Conservation (phyloP, 2,888 invertebrate species). For the Hylaea fasciaria region DNA sequence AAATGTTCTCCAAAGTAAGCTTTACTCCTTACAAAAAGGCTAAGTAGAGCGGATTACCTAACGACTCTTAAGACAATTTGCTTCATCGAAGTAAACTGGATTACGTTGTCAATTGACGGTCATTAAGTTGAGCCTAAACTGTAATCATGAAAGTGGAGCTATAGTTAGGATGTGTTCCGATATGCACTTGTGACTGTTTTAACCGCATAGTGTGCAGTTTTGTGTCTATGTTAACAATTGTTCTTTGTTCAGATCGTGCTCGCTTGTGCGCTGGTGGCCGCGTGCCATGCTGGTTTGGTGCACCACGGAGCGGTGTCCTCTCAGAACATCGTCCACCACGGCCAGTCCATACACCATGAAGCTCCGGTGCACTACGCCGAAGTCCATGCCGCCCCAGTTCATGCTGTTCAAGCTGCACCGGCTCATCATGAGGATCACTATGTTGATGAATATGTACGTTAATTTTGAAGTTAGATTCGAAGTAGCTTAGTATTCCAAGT, state of each 20-base stretch:
- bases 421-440: constrained; percentile 70
- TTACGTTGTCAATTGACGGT: constrained; percentile 47
- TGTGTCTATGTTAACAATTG: not conserved
- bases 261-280: constrained; percentile 68
- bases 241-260: constrained; percentile 61
- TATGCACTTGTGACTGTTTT: not conserved
- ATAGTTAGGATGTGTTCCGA: constrained; percentile 16
- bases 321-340: constrained; percentile 78
- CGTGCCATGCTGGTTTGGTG: constrained; percentile 71
- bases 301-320: constrained; percentile 79
- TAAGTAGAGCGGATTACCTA: constrained; percentile 53
- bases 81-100: constrained; percentile 45
- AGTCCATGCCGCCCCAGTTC: constrained; percentile 50
- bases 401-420: constrained; percentile 43
- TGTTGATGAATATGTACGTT: constrained; percentile 75
- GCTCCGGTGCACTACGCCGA: constrained; percentile 65
- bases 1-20: constrained; percentile 83
- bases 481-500: too few relatives aligned
- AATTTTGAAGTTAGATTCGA: not conserved
- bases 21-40: constrained; percentile 50
- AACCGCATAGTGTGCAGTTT: not conserved
- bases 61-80: constrained; percentile 52
- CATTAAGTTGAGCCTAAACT: constrained; percentile 34
- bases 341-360: constrained; percentile 69
- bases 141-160: constrained; percentile 25